A percentile compares a stretch with the other conserved stretches of the same genome.
phyloP scores from a whole-genome alignment of 1,140 invertebrate species.

The Leptinotarsa defecta region DNA sequence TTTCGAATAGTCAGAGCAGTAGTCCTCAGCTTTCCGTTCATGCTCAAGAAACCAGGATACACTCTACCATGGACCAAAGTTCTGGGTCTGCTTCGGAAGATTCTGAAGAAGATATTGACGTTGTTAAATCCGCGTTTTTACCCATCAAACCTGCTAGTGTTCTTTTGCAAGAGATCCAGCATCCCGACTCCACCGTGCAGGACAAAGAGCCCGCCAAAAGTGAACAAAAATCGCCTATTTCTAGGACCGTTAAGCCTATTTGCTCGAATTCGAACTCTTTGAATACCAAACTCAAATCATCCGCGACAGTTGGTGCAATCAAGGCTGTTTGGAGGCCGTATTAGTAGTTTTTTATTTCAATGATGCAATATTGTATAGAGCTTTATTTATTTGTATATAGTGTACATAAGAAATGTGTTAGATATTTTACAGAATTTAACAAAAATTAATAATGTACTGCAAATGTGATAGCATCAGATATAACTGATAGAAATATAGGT shows the following conservation, averaged over 20 bases:
- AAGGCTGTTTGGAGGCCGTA: slow-evolving; percentile 80
- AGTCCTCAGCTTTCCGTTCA: slow-evolving; percentile 38
- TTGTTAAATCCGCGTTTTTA: slow-evolving; percentile 75
- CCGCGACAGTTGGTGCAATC: slow-evolving; percentile 60
- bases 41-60: slow-evolving; percentile 57
- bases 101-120: slow-evolving; percentile 70
- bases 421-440: slow-evolving; percentile 43
- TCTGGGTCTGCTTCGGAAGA: slow-evolving; percentile 60
- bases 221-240: slow-evolving; percentile 67
- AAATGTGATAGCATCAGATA: slow-evolving; percentile 55
- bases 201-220: slow-evolving; percentile 58
- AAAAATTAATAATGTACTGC: slow-evolving; percentile 42
- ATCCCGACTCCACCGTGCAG: slow-evolving; percentile 64
- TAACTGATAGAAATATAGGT: slow-evolving; percentile 52
- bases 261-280: slow-evolving; percentile 58
- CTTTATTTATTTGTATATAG: slow-evolving; percentile 44
- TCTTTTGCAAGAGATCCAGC: slow-evolving; percentile 56
- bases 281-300: slow-evolving; percentile 63
- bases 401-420: slow-evolving; percentile 45
- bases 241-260: slow-evolving; percentile 57
- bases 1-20: slow-evolving; percentile 42
- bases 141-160: slow-evolving; percentile 62
- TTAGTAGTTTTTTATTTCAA: slow-evolving; percentile 50
- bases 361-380: slow-evolving; percentile 41
- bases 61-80: slow-evolving; percentile 65